Conservation (phyloP, 1,140 invertebrate genomes). For the Zaprionus vittiger region DNA sequence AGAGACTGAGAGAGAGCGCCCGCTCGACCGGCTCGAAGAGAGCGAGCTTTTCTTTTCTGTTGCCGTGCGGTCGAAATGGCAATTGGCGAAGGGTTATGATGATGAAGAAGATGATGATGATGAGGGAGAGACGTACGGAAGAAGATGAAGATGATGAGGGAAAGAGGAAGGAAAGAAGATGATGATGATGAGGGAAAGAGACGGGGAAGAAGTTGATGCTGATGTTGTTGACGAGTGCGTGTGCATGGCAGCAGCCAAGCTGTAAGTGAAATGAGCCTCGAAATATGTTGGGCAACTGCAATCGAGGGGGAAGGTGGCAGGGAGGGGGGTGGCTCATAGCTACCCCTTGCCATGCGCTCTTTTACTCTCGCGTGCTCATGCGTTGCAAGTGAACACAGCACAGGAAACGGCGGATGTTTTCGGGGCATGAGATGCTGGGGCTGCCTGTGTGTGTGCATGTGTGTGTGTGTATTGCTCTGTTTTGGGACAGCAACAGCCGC, state of each 20-base stretch:
- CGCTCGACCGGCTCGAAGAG: slow-evolving; percentile 32
- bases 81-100: slow-evolving; percentile 60
- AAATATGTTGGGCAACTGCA: slow-evolving; percentile 69
- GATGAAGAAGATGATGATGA: background rate
- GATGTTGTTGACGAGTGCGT: slow-evolving; percentile 36
- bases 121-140: background rate
- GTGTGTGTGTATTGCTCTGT: slow-evolving; percentile 49
- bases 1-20: slow-evolving; percentile 9
- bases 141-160: background rate
- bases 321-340: background rate
- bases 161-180: too few relatives aligned
- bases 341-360: slow-evolving; percentile 3
- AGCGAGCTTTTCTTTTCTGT: slow-evolving; percentile 53
- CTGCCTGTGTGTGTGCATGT: slow-evolving; percentile 20
- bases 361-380: slow-evolving; percentile 15
- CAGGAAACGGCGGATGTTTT: slow-evolving; percentile 76
- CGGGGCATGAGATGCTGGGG: slow-evolving; percentile 33
- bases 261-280: slow-evolving; percentile 71
- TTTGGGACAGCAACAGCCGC: slow-evolving; percentile 75
- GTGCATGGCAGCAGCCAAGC: slow-evolving; percentile 31
- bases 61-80: background rate
- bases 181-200: background rate
- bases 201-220: background rate
- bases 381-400: slow-evolving; percentile 56
- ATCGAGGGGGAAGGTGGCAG: slow-evolving; percentile 12